Percentiles rank a stretch among this genome's conserved stretches.
phyloP scores from a whole-genome alignment of 2,797 vertebrate genomes.

The Chaenodraco wilsoni region DNA sequence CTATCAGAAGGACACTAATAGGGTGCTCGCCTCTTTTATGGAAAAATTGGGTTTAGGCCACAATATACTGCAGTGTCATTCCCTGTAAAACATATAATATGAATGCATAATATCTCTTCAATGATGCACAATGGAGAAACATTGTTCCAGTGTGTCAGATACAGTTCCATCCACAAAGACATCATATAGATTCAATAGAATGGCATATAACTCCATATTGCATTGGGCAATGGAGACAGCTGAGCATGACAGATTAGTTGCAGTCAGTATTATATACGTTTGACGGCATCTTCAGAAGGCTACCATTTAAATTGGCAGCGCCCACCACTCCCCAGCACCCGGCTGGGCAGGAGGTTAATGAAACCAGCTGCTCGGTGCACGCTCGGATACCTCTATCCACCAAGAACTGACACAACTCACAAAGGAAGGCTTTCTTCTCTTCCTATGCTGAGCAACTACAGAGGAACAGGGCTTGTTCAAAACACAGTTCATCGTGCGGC shows the following conservation, averaged over 20 bases:
- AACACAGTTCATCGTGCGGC: slow-evolving; percentile 8
- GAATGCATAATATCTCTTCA: slow-evolving; percentile 5
- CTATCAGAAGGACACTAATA: neutral
- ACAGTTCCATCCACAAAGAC: slow-evolving; percentile 9
- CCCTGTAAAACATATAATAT: slow-evolving; percentile 8
- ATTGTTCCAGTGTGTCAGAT: slow-evolving; percentile 5
- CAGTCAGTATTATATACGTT: slow-evolving; percentile 56
- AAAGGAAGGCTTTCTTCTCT: slow-evolving; percentile 68
- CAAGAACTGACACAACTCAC: slow-evolving; percentile 71
- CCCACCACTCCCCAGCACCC: slow-evolving; percentile 65
- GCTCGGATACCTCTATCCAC: slow-evolving; percentile 72
- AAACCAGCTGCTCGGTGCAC: slow-evolving; percentile 86
- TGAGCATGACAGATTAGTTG: slow-evolving; percentile 48
- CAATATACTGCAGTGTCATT: neutral
- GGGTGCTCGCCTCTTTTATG: neutral
- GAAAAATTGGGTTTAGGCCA: neutral
- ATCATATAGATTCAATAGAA: slow-evolving; percentile 30
- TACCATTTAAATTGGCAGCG: slow-evolving; percentile 74
- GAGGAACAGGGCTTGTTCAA: slow-evolving; percentile 32
- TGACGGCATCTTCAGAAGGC: slow-evolving; percentile 82
- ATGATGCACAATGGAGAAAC: slow-evolving; percentile 5
- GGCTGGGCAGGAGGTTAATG: slow-evolving; percentile 86
- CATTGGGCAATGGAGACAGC: slow-evolving; percentile 27
- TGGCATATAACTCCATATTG: slow-evolving; percentile 41
- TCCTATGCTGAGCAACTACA: slow-evolving; percentile 36